Conservation (phyloP, 2,113 vertebrate genomes). For the Megaceryle torquata region DNA sequence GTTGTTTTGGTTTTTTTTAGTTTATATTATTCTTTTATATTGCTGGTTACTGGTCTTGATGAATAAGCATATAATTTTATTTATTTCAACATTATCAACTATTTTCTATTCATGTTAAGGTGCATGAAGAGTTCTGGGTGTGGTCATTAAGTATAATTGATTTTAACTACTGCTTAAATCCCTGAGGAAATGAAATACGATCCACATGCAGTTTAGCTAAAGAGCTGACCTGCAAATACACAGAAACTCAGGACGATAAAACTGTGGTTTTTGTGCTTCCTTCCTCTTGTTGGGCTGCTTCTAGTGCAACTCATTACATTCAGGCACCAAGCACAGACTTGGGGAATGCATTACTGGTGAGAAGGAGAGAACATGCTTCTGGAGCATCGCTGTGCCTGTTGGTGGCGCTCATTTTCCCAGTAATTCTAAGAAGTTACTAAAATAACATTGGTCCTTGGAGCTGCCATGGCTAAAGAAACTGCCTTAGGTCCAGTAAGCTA, state of each 20-base stretch:
- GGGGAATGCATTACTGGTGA: not conserved
- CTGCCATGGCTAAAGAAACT: not conserved
- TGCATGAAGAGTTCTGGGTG: not conserved
- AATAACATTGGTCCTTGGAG: not conserved
- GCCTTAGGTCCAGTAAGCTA: not conserved
- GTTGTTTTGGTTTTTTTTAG: not conserved
- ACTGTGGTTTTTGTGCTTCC: not conserved
- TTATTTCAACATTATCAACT: not conserved
- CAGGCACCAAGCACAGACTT: not conserved
- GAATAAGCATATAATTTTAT: not conserved
- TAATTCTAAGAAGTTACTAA: not conserved
- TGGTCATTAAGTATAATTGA: constrained; percentile 46
- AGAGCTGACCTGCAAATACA: not conserved
- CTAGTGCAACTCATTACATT: not conserved
- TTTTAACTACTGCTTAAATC: constrained; percentile 52
- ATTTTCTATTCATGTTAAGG: not conserved
- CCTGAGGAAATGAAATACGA: constrained; percentile 22
- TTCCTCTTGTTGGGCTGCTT: not conserved
- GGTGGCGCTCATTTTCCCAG: not conserved
- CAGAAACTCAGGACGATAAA: not conserved
- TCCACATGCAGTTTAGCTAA: not conserved
- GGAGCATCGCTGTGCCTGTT: fast-evolving
- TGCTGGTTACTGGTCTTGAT: not conserved
- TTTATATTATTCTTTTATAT: not conserved
- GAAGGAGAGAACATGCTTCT: not conserved